These are phyloP conservation scores for Corythornis cristatus DNA, from an alignment of 2,113 vertebrate genomes.

Conservation along the genomic window DNA sequence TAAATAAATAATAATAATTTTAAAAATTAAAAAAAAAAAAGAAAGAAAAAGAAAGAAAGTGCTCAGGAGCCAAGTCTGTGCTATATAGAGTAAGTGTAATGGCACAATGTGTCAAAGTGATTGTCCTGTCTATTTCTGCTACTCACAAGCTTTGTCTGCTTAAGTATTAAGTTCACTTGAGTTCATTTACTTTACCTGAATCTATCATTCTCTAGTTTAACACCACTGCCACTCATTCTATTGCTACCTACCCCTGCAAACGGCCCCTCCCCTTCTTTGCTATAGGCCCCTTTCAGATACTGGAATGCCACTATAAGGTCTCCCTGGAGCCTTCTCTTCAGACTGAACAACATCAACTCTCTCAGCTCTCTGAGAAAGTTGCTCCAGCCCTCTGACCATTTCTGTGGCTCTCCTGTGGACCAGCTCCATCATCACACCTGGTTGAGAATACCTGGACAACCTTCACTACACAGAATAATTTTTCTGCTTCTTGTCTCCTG, in stretches of 20 bases:
- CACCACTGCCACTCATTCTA: no score
- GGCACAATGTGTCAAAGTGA: neutral
- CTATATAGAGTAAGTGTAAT: neutral
- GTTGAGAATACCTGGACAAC: fast-evolving
- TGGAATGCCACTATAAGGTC: no score
- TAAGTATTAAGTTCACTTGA: neutral
- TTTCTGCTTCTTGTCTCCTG: neutral
- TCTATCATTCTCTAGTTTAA: no score
- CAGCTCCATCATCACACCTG: no score
- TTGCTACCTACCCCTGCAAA: no score
- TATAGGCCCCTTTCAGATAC: no score
- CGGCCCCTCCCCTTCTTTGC: no score
- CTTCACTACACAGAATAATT: neutral
- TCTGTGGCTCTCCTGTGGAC: no score
- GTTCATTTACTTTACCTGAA: neutral
- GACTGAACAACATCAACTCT: no score
- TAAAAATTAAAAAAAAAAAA: neutral
- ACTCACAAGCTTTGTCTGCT: neutral
- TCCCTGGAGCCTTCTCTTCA: no score
- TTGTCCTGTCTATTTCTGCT: neutral
- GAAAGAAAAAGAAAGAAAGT: neutral
- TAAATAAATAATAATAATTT: neutral
- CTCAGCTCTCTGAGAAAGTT: no score
- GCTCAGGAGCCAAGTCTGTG: neutral
- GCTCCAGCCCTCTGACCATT: no score